phyloP scores from a whole-genome alignment of 2,888 invertebrate species.

The Eustalomyia histrio region DNA sequence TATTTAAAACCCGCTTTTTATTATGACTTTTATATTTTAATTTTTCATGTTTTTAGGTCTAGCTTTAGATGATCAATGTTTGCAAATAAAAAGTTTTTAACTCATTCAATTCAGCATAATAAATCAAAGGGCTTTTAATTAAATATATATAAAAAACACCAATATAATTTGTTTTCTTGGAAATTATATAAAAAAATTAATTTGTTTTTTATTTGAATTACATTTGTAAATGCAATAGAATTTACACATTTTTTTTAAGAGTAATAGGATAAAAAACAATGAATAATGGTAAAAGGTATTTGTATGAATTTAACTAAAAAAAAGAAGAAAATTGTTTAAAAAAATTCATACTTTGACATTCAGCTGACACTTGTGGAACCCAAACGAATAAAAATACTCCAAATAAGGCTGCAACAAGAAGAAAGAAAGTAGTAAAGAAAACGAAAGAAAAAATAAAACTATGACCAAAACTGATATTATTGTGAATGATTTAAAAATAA shows the following conservation, averaged over 20 bases:
- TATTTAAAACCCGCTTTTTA: background rate
- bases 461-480: slow-evolving; percentile 40
- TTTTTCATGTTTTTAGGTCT: background rate
- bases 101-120: slow-evolving; percentile 47
- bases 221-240: slow-evolving; percentile 46
- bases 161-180: slow-evolving; percentile 6
- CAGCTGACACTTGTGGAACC: slow-evolving; percentile 81
- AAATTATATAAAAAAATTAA: slow-evolving; percentile 42
- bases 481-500: slow-evolving; percentile 43
- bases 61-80: slow-evolving; percentile 22
- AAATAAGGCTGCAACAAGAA: slow-evolving; percentile 78
- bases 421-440: slow-evolving; percentile 71
- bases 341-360: slow-evolving; percentile 83
- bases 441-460: slow-evolving; percentile 42
- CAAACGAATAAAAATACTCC: slow-evolving; percentile 79
- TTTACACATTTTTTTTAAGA: slow-evolving; percentile 58
- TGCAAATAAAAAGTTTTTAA: slow-evolving; percentile 44
- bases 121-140: slow-evolving; percentile 41
- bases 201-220: slow-evolving; percentile 42
- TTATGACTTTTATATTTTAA: background rate
- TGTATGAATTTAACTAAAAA: slow-evolving; percentile 59
- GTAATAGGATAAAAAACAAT: slow-evolving; percentile 50
- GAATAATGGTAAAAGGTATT: slow-evolving; percentile 56
- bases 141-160: slow-evolving; percentile 30
- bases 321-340: slow-evolving; percentile 46